These are phyloP conservation scores for Nymphicus hollandicus DNA, from an alignment of 2,113 vertebrate genomes.

Conservation along the genomic window DNA sequence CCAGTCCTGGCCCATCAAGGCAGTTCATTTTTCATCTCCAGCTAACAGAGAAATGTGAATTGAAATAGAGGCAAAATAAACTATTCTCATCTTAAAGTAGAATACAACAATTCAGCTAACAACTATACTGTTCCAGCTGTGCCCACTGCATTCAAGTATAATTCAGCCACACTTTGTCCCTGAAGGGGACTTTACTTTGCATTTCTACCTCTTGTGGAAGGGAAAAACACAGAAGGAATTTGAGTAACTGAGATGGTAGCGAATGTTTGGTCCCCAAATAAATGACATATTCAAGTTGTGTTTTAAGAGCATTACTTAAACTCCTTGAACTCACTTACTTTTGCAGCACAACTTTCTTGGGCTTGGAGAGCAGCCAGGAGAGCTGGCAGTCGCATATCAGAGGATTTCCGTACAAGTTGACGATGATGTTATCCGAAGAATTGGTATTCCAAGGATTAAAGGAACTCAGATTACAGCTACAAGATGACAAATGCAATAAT, in stretches of 20 bases:
- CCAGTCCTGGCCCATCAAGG: background rate
- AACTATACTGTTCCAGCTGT: background rate
- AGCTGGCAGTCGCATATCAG: constrained; percentile 72
- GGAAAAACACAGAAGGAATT: background rate
- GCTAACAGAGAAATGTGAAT: background rate
- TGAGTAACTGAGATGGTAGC: background rate
- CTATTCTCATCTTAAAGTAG: background rate
- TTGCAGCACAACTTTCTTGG: constrained; percentile 40
- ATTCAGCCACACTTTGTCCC: background rate
- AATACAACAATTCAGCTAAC: background rate
- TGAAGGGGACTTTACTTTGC: background rate
- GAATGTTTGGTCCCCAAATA: background rate
- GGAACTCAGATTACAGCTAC: constrained; percentile 77
- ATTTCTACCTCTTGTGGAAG: background rate
- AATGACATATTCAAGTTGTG: background rate
- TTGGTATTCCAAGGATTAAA: constrained; percentile 67
- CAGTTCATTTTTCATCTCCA: background rate
- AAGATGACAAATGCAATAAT: constrained; percentile 13
- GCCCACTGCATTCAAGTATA: background rate
- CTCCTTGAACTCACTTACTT: constrained; percentile 63
- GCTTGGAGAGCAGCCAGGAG: constrained; percentile 68
- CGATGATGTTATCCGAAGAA: constrained; percentile 25
- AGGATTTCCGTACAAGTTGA: constrained; percentile 73
- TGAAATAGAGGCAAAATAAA: background rate
- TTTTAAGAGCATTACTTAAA: background rate